These are phyloP conservation scores for Hymenopus coronatus DNA, from an alignment of 2,888 invertebrate genomes.

Conservation along the genomic window DNA sequence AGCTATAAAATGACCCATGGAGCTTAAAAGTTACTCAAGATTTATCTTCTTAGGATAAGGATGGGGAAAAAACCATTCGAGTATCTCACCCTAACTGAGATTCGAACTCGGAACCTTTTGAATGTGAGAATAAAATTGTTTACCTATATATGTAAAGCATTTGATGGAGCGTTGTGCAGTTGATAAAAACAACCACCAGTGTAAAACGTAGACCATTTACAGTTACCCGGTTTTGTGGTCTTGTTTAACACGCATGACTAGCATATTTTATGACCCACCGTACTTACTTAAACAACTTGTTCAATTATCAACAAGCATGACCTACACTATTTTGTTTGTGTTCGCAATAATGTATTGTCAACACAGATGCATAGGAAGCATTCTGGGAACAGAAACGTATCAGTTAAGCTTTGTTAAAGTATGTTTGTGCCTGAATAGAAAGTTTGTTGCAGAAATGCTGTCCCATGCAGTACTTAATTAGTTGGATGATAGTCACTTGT, in stretches of 20 bases:
- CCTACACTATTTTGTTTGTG: background rate
- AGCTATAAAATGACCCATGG: too few relatives aligned
- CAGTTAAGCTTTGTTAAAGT: background rate
- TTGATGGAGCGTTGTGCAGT: background rate
- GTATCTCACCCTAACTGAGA: too few relatives aligned
- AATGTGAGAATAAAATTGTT: too few relatives aligned
- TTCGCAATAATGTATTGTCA: background rate
- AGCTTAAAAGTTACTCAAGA: too few relatives aligned
- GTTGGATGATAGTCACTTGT: too few relatives aligned
- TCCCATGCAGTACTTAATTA: too few relatives aligned
- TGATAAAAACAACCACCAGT: background rate
- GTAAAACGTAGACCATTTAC: background rate
- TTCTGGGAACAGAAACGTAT: background rate
- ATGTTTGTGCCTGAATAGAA: background rate
- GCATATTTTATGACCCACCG: background rate
- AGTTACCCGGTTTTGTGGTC: background rate
- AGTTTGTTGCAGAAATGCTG: too few relatives aligned
- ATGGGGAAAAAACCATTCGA: too few relatives aligned
- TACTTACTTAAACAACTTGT: background rate
- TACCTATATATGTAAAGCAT: background rate
- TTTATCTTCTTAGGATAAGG: too few relatives aligned
- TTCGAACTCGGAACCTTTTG: too few relatives aligned
- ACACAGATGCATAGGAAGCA: background rate
- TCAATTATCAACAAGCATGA: background rate
- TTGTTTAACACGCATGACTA: background rate